Conservation (phyloP, 2,113 vertebrate genomes). For the Meriones unguiculatus region DNA sequence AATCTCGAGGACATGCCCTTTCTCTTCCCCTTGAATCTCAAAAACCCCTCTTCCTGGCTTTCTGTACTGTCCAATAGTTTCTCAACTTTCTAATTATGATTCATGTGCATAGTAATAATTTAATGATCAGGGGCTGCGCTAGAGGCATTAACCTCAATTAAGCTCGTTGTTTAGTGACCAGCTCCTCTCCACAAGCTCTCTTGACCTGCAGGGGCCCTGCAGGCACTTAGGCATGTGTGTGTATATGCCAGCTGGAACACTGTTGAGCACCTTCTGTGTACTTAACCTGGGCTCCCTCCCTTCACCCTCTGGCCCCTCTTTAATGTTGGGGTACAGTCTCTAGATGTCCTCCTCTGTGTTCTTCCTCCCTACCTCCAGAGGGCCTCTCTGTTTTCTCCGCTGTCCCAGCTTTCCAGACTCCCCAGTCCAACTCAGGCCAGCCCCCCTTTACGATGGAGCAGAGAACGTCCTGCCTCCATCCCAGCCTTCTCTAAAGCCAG, state of each 20-base stretch:
- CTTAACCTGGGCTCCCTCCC: no score
- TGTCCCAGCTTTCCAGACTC: neutral
- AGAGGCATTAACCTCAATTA: conserved; percentile 97
- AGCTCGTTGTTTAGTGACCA: conserved; percentile 91
- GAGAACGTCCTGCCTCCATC: neutral
- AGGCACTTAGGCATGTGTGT: neutral
- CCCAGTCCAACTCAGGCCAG: neutral
- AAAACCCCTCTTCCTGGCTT: neutral
- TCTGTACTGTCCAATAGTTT: conserved; percentile 70
- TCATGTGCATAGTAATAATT: conserved; percentile 94
- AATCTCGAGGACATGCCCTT: neutral
- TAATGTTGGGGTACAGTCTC: neutral
- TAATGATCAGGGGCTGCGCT: conserved; percentile 94
- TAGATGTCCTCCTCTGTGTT: neutral
- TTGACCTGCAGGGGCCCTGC: neutral
- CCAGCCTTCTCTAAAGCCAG: neutral
- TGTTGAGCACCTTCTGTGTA: neutral
- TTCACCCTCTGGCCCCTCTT: no score
- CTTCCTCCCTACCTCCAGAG: neutral
- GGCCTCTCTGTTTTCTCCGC: neutral
- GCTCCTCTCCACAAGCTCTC: conserved; percentile 75
- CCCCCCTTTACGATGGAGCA: no score
- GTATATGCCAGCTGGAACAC: fast-evolving
- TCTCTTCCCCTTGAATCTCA: neutral
- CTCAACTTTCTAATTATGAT: conserved; percentile 95